These are phyloP conservation scores for Tursiops truncatus DNA, from an alignment of 2,113 vertebrate species.

Conservation along the genomic window DNA sequence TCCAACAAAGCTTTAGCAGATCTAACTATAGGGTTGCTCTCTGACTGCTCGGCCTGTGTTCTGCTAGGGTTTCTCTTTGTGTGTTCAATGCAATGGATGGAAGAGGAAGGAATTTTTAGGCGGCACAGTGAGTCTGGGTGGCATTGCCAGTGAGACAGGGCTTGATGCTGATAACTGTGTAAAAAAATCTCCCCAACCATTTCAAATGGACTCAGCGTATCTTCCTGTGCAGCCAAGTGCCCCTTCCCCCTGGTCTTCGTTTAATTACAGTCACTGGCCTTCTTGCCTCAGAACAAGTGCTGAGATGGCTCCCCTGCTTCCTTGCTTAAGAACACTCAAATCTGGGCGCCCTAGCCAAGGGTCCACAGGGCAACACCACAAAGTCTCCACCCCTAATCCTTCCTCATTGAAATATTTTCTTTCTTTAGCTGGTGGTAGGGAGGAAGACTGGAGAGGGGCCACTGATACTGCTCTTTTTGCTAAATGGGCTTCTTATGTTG, in stretches of 20 bases:
- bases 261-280: neutral
- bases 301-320: neutral
- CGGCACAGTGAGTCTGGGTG: neutral
- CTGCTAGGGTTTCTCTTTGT: neutral
- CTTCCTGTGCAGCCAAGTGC: fast-evolving
- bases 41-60: neutral
- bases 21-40: neutral
- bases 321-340: neutral
- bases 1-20: neutral
- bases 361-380: neutral
- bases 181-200: neutral
- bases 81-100: neutral
- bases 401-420: neutral
- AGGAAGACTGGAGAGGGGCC: neutral
- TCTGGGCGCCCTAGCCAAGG: neutral
- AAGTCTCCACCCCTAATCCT: neutral
- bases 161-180: neutral
- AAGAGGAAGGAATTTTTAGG: neutral
- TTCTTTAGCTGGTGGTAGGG: neutral
- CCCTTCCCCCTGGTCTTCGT: neutral
- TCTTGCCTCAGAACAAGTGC: neutral
- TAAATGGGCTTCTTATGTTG: neutral
- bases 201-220: neutral
- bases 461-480: neutral
- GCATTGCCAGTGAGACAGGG: neutral